Percentiles rank a stretch among this genome's conserved stretches.
Evolutionary conservation across 2,797 vertebrate species (phyloP).

Genomic region (Onychomys arenicola): DNA sequence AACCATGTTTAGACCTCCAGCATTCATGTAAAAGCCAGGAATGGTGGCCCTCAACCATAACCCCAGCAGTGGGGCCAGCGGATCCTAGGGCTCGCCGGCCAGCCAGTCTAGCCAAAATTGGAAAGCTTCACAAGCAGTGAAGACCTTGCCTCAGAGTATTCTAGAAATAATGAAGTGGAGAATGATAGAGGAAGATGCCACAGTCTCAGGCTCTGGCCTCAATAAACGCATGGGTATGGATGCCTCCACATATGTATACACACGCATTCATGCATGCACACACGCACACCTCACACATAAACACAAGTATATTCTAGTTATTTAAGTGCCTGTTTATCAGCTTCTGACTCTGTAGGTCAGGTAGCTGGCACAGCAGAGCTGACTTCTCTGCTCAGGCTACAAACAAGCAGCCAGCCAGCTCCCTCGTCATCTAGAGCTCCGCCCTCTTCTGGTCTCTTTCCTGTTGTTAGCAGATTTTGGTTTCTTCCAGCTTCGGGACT

Average conservation of each 20-base stretch:
- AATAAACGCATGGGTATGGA: background rate
- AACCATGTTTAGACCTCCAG: background rate
- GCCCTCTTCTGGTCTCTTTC: background rate
- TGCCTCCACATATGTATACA: background rate
- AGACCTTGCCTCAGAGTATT: background rate
- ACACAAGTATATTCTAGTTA: background rate
- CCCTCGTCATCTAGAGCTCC: background rate
- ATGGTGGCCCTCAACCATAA: too few species aligned
- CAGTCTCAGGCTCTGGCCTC: background rate
- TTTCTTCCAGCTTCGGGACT: background rate
- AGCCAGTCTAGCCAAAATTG: background rate
- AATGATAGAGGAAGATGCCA: background rate
- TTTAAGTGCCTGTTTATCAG: background rate
- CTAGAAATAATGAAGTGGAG: background rate
- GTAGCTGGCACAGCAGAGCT: background rate
- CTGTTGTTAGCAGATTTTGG: background rate
- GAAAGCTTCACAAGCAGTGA: background rate
- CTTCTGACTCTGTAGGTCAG: background rate
- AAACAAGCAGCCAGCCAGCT: background rate
- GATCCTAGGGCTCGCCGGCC: background rate
- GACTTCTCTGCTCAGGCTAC: background rate
- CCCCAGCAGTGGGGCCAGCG: background rate
- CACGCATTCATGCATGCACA: fast-evolving
- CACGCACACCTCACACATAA: background rate
- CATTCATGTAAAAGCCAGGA: too few species aligned